Conservation (phyloP, 2,888 invertebrate species). For the Diplolepis rosae region DNA sequence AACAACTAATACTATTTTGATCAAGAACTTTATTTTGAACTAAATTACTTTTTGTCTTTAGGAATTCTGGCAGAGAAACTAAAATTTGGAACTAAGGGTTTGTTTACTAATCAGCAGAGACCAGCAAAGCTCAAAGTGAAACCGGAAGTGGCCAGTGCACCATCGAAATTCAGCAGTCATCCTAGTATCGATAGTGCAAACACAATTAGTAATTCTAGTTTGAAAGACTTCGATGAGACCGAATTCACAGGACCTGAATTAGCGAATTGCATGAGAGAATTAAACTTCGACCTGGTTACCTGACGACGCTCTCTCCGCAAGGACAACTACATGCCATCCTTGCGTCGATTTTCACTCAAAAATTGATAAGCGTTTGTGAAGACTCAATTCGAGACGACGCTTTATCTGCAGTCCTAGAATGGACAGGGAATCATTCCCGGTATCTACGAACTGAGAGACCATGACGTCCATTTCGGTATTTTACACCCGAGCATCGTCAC, state of each 20-base stretch:
- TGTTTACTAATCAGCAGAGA: constrained; percentile 54
- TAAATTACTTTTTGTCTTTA: constrained; percentile 35
- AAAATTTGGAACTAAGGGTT: constrained; percentile 69
- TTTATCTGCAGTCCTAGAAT: neutral
- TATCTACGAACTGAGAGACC: constrained; percentile 14
- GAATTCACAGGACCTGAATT: constrained; percentile 82
- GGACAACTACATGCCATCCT: neutral
- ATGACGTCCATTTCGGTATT: constrained; percentile 25
- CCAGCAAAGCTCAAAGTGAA: constrained; percentile 53
- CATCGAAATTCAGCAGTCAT: constrained; percentile 74
- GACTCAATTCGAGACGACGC: too few relatives aligned
- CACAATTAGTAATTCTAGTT: constrained; percentile 84
- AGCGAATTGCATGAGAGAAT: constrained; percentile 81
- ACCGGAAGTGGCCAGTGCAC: constrained; percentile 56
- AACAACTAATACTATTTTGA: neutral
- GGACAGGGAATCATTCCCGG: constrained; percentile 1
- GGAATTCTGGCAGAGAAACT: constrained; percentile 60
- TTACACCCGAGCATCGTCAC: neutral
- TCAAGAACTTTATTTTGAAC: constrained; percentile 6
- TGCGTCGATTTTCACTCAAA: neutral
- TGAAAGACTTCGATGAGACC: constrained; percentile 82
- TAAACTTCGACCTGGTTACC: constrained; percentile 74
- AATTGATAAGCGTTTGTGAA: neutral
- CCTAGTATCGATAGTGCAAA: constrained; percentile 75
- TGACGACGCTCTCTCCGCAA: constrained; percentile 43